Evolutionary conservation across 2,113 vertebrate species (phyloP), one percentile per base, ranked within the genome.

Genomic region (Polyodon spathula): DNA sequence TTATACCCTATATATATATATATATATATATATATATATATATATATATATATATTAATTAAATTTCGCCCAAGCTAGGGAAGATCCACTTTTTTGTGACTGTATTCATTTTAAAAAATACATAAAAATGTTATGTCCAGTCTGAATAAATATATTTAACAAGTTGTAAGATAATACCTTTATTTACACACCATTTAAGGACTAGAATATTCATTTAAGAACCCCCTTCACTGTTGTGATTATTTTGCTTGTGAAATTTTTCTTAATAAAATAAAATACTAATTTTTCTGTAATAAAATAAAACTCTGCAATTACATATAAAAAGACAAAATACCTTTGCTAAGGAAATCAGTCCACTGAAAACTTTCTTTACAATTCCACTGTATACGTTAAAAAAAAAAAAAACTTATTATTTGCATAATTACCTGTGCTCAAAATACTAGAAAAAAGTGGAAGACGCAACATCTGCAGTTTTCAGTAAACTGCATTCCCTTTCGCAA

Each of bases 241-340:
- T 92, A 92, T 90, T 66, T 74, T 77, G 42, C 58, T 63, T 63
- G 70, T 72, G 89, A 85, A 81, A 87, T 87, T 92, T 91, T n/a
- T n/a, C n/a, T n/a, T n/a, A n/a, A n/a, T n/a, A n/a, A n/a, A n/a
- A n/a, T n/a, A n/a, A n/a, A n/a, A n/a, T n/a, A n/a, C n/a, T n/a
- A n/a, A n/a, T n/a, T n/a, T n/a, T 84, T 91, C 89, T 86, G 88
- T 93, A 96, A 90, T 88, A 97, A 98, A 98, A 97, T 98, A 98
- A 96, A 96, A 86, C 91, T 95, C 88, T 97, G 89, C 92, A 91
- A 92, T 93, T 93, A 82, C 78, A 84, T 96, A 94, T 88, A 94
- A 96, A 95, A 94, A 88, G 86, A 92, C 88, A 88, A 91, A 92
- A 92, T 91, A 88, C 82, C 88, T 86, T 92, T 89, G 90, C 86